Base-by-base conservation (phyloP, 2,113 vertebrate genomes). In the Terrapene triunguis region DNA sequence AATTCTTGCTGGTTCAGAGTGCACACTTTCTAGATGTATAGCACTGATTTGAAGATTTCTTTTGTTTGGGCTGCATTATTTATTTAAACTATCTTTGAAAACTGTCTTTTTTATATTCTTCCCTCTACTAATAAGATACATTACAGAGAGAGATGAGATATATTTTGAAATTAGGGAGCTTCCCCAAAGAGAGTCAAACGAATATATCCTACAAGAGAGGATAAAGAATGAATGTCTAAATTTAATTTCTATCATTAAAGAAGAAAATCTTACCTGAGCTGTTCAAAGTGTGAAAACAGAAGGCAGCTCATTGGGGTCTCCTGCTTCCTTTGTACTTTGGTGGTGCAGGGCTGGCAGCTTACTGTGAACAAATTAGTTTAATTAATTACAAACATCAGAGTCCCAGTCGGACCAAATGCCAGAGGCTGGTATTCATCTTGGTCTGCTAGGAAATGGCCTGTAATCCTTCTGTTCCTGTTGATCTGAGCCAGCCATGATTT, bases 361-460 rank as follows among this genome's bases (percentile, higher is more conserved):
- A 72, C 87, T 94, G 82, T 93, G 89, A 89, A 90, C 81, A 94
- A 93, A 95, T 94, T 78, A 93, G 74, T 91, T 95, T 88, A 93
- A 95, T 94, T 94, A 97, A 96, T 94, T 92, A 84, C 82, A 94
- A 95, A 10, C 88, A 82, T 72, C 79, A 85, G 65, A 48, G 48
- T 85, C 24, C 3, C 16, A 91, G 82, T 27, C 76, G 80, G 82
- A 88, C 82, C 65, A 85, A 94, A 78, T 81, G 89, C 84, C 92
- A 92, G 89, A 89, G 92, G 93, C 84, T 72, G 90, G 25, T 85
- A 80, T 96, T 96, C 69, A 1, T 95, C 51, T 81, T 57, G 50
- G 38, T 24, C 6, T 47, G 85, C 82, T 78, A 91, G 84, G 88
- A 96, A 95, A 92, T 55, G 76, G 47, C 38, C 69, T 92, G 24